Conservation (phyloP, 2,888 invertebrate species). For the Uropetala carovei region DNA sequence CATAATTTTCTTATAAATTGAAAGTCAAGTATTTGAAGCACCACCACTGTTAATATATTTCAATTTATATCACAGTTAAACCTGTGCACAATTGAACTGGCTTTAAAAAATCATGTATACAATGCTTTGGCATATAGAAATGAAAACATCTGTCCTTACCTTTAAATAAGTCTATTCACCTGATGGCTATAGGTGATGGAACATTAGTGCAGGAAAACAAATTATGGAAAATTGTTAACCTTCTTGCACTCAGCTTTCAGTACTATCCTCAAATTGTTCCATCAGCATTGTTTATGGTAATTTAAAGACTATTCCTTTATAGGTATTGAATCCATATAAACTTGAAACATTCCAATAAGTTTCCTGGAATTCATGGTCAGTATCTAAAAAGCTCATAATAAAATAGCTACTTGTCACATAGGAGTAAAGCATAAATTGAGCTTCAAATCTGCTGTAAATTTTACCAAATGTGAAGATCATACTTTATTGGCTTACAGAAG, state of each 20-base stretch:
- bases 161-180: background rate
- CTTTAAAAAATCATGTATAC: slow-evolving; percentile 12
- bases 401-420: slow-evolving; percentile 5
- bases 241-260: slow-evolving; percentile 52
- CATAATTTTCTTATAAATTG: slow-evolving; percentile 36
- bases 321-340: slow-evolving; percentile 29
- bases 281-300: slow-evolving; percentile 3
- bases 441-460: slow-evolving; percentile 46
- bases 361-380: slow-evolving; percentile 49
- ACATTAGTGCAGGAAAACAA: slow-evolving; percentile 23
- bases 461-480: slow-evolving; percentile 23
- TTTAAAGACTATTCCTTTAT: slow-evolving; percentile 40
- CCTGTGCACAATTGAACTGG: slow-evolving; percentile 20
- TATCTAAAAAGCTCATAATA: slow-evolving; percentile 12
- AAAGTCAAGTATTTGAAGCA: slow-evolving; percentile 41
- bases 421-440: slow-evolving; percentile 10
- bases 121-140: slow-evolving; percentile 45
- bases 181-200: slow-evolving; percentile 4
- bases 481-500: slow-evolving; percentile 34
- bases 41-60: slow-evolving; percentile 50
- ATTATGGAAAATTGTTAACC: slow-evolving; percentile 1
- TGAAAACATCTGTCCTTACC: background rate
- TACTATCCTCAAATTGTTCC: slow-evolving; percentile 47
- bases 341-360: slow-evolving; percentile 58
- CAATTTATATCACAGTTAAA: slow-evolving; percentile 43